Base-by-base conservation (phyloP, 2,797 vertebrate species). In the Myripristis murdjan region DNA sequence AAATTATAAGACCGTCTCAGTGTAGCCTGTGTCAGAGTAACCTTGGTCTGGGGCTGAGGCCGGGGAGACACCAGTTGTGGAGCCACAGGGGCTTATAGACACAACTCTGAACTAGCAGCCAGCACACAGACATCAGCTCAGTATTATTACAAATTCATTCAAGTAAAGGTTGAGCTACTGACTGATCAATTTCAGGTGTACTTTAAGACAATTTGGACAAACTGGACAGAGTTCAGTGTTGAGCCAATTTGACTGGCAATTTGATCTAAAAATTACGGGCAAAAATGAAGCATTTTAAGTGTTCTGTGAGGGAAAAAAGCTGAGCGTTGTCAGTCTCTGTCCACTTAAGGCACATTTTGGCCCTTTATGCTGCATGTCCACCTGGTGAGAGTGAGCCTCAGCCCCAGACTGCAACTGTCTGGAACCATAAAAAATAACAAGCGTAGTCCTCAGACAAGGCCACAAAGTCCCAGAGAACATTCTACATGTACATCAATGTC, bases 291-390 rank as follows among this genome's bases (percentile, higher is more conserved):
- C 6, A 52, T 39, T 37, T 11, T 16, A 1, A 11, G 10, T 26
- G 41, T 60, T 26, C 23, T 28, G 11, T 37, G 28, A 63, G 16
- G n/a, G 51, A 35, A 44, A 33, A 33, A 39, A 44, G 53, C 44
- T 26, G 51, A 76, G 66, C 67, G 76, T 75, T 81, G 70, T 70
- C 55, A n/a, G 74, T 79, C 64, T 67, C 68, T 82, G 70, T 69
- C 82, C 62, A 82, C 69, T 44, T 92, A 94, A 93, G 92, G 90
- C 91, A 91, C 91, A 76, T 84, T 80, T 81, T 81, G 68, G 84
- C 77, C 81, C 77, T 67, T 63, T 52, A 74, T 51, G 75, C 70
- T 70, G 70, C 60, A 70, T 64, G 79, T 90, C 80, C 73, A 73
- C 75, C 74, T 85, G 71, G 79, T 82, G 81, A 79, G 86, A 82